Evolutionary conservation across 2,113 vertebrate genomes (phyloP).

Genomic region (Triplophysa rosa): DNA sequence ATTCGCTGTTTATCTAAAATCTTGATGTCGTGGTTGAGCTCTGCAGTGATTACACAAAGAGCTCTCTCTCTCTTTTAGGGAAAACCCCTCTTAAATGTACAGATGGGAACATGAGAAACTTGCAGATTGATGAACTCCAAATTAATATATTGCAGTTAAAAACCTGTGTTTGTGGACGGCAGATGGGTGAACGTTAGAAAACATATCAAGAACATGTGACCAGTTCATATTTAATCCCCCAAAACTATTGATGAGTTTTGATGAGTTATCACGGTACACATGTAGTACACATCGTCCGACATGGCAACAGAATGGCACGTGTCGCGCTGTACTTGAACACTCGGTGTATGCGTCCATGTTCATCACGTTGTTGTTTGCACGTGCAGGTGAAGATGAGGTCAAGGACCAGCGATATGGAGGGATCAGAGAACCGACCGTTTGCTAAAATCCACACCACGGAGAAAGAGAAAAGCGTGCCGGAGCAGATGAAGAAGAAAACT

Average conservation of each 20-base stretch:
- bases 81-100: conserved; percentile 53
- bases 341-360: not conserved
- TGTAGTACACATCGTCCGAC: too few relatives aligned
- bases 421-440: conserved; percentile 75
- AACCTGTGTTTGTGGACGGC: not conserved
- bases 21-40: conserved; percentile 49
- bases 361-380: conserved; percentile 40
- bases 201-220: too few relatives aligned
- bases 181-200: too few relatives aligned
- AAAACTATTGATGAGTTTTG: too few relatives aligned
- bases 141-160: conserved; percentile 7
- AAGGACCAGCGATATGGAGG: conserved; percentile 81
- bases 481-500: conserved; percentile 56
- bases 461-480: conserved; percentile 56
- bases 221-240: too few relatives aligned
- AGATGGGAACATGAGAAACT: conserved; percentile 37
- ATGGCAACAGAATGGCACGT: too few relatives aligned
- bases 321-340: too few relatives aligned
- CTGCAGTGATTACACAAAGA: conserved; percentile 23
- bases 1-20: conserved; percentile 53
- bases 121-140: conserved; percentile 33
- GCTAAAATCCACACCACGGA: conserved; percentile 63
- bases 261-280: too few relatives aligned
- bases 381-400: conserved; percentile 88
- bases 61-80: conserved; percentile 29